These are phyloP conservation scores for Zosterops lateralis DNA, from an alignment of 2,113 vertebrate species.

Conservation along the genomic window DNA sequence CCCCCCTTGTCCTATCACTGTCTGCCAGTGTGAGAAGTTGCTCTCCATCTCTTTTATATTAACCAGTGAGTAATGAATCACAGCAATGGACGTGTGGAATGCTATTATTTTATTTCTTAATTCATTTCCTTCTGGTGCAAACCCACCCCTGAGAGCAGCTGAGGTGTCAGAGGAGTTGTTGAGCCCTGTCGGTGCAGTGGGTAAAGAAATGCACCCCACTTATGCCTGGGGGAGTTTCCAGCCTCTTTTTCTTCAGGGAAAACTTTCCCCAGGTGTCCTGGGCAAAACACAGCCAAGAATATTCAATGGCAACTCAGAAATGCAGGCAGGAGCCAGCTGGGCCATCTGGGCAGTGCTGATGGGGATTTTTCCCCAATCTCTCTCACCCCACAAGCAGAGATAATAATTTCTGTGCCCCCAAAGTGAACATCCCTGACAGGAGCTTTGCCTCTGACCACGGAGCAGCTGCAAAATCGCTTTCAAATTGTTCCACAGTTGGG, in stretches of 20 bases:
- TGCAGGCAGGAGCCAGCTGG: background rate
- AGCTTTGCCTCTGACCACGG: background rate
- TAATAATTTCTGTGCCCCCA: background rate
- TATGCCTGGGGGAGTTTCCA: background rate
- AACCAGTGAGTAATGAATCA: background rate
- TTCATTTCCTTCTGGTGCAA: background rate
- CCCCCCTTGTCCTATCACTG: background rate
- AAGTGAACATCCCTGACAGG: background rate
- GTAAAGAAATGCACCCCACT: background rate
- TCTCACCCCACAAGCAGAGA: background rate
- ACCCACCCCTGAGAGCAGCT: background rate
- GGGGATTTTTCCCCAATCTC: accelerated
- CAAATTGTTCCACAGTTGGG: constrained; percentile 1
- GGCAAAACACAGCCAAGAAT: background rate
- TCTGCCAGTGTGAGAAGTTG: background rate
- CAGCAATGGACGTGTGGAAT: accelerated
- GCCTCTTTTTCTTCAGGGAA: background rate
- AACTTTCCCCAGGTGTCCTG: background rate
- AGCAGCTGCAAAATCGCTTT: constrained; percentile 29
- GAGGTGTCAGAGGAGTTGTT: background rate
- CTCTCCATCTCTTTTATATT: background rate
- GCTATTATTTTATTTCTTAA: background rate
- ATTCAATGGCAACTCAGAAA: background rate
- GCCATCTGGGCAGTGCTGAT: background rate
- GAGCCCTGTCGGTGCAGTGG: background rate